Base-by-base conservation (phyloP, 2,113 vertebrate genomes). In the Edolisoma coerulescens region DNA sequence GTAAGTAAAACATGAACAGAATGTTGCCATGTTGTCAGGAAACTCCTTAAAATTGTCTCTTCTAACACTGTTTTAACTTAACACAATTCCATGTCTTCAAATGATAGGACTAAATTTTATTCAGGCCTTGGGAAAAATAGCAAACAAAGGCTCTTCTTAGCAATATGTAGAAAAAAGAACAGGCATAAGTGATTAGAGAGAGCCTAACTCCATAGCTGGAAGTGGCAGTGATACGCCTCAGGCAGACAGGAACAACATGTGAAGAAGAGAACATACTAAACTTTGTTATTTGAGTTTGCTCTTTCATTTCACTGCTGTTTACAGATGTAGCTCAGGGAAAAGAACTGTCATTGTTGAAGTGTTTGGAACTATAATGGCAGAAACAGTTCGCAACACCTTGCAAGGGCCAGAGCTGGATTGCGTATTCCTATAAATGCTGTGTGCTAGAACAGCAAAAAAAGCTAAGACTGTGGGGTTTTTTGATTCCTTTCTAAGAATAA, bases 1-100 rank as follows among this genome's bases (percentile, higher is more conserved):
- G 99, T 99, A 93, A 98, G 98, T 97, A 77, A 77, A 92, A 68
- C 13, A 59, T 49, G n/a, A 86, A 88, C 13, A 41, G 45, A 53
- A 23, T 42, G 6, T 70, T 42, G 67, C 23, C 23, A 18, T 17
- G 16, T 41, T 77, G 16, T 70, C 42, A 47, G 33, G 67, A 84
- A 80, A 73, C 13, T n/a, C n/a, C 21, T 67, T 57, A 42, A 33
- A 92, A 45, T 68, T 80, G 10, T 3, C 14, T 88, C 9, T 87
- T 83, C 24, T 79, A 49, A 53, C 3, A 37, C 13, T 60, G 6
- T 37, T 89, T 67, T 37, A 45, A 63, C 20, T 53, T 81, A 20
- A 52, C 6, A 22, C 13, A 42, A 27, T 71, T 83, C 10, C 15
- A 41, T 50, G 9, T 63, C 32, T 85, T 90, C 61, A 78, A 30